A percentile compares a stretch with the other conserved stretches of the same genome.
These are phyloP conservation scores for Teleiodes luculella DNA, from an alignment of 2,888 invertebrate species.

Conservation along the genomic window DNA sequence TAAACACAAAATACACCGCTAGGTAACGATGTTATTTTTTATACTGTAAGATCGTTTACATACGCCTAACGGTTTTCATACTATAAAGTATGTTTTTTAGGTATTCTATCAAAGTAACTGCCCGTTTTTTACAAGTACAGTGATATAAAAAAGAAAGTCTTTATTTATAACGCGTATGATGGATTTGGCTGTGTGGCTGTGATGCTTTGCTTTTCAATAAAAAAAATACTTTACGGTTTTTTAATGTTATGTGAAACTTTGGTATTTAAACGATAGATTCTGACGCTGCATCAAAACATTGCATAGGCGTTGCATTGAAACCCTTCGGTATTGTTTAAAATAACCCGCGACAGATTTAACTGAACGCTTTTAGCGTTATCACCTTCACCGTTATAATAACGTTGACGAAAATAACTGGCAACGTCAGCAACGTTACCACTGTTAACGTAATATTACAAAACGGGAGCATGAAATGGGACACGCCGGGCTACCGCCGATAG, in stretches of 20 bases:
- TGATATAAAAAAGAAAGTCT: neutral
- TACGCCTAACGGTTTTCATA: constrained; percentile 43
- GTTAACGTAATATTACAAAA: constrained; percentile 47
- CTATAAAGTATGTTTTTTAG: neutral
- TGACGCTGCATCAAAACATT: constrained; percentile 55
- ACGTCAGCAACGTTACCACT: constrained; percentile 59
- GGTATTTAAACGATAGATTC: neutral
- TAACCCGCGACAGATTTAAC: constrained; percentile 67
- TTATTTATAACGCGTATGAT: neutral
- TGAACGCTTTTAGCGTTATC: constrained; percentile 57
- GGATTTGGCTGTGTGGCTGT: too few species aligned
- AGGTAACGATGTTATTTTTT: constrained; percentile 44
- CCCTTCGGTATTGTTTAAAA: constrained; percentile 56
- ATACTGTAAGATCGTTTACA: constrained; percentile 42
- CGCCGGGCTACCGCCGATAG: constrained; percentile 29
- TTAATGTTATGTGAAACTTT: neutral
- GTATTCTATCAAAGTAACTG: too few species aligned
- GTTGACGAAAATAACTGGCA: constrained; percentile 56
- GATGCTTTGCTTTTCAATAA: too few species aligned
- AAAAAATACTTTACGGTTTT: too few species aligned
- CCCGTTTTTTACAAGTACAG: too few species aligned
- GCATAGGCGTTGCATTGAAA: constrained; percentile 57
- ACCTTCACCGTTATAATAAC: constrained; percentile 70
- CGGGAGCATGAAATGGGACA: constrained; percentile 47
- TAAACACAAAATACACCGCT: constrained; percentile 47